A percentile compares a stretch with the other conserved stretches of the same genome.
Conservation (phyloP, 2,113 vertebrate species). For the Salvator merianae region DNA sequence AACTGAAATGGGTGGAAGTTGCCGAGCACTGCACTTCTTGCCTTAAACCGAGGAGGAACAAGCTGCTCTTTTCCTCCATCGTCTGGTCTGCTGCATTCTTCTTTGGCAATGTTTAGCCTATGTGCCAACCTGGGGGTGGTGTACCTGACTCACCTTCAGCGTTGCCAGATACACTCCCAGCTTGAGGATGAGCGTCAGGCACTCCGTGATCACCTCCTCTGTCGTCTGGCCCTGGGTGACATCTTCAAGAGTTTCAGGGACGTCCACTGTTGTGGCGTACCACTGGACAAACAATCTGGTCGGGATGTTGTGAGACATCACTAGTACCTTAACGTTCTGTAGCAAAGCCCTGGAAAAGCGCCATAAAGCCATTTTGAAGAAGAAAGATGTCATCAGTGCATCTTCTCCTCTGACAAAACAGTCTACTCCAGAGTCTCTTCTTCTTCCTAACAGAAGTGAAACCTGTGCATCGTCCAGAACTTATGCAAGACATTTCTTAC, state of each 20-base stretch:
- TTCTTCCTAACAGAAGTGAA: background rate
- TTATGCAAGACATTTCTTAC: background rate
- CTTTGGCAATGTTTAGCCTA: too few relatives aligned
- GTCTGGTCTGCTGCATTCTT: too few relatives aligned
- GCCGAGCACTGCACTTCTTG: too few relatives aligned
- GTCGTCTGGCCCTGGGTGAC: constrained; percentile 8
- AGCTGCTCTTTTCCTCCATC: too few relatives aligned
- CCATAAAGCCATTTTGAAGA: too few relatives aligned
- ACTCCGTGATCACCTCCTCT: constrained; percentile 56
- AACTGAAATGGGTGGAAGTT: too few relatives aligned
- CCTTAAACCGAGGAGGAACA: too few relatives aligned
- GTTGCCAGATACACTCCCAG: constrained; percentile 51
- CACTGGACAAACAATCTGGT: constrained; percentile 69
- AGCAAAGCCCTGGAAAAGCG: constrained; percentile 53
- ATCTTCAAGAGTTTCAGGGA: constrained; percentile 16
- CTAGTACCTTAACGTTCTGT: constrained; percentile 65
- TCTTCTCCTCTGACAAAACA: too few relatives aligned
- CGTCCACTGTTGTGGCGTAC: constrained; percentile 32
- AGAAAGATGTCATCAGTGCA: too few relatives aligned
- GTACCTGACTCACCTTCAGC: constrained; percentile 48
- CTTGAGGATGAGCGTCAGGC: constrained; percentile 52
- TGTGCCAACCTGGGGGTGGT: too few relatives aligned
- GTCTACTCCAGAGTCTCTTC: too few relatives aligned
- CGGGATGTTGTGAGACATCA: constrained; percentile 71
- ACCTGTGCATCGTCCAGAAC: background rate